Base-by-base conservation (phyloP, 2,888 invertebrate genomes). In the Chrysina gloriosa region DNA sequence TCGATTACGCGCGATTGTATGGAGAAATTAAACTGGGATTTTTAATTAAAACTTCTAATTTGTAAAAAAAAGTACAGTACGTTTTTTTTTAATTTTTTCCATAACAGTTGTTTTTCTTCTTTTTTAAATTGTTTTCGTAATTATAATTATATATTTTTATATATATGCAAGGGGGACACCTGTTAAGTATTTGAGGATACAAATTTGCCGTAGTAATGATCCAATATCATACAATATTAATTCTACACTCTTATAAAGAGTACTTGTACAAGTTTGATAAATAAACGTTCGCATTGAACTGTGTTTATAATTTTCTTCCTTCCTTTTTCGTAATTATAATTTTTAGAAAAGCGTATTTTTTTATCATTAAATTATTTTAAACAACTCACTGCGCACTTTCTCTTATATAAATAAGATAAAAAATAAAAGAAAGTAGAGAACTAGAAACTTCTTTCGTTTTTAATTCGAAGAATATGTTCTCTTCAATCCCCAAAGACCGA, bases 221-320 rank as follows among this genome's bases (percentile, higher is more conserved):
- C 69, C 69, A 69, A 58, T 69, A 69, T 69, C 66, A 69, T 69
- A 66, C 63, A 69, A 19, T 54, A 48, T 52, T 65, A 61, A 54
- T 65, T 71, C 74, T 75, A 75, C 72, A 74, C 75, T 75, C 75
- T 75, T 75, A 75, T 75, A 74, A 75, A 75, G 75, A 75, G 75
- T 74, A 75, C 75, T 67, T 56, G 50, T 61, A 50, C 39, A 50
- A n/a, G 52, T 52, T 69, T 65, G 36, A 69, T 65, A 69, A 69
- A 69, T 69, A 65, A 61, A 68, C 64, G 63, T 68, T 68, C 54
- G 31, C 31, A 48, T 16, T 64, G 64, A 68, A 68, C 68, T 64
- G 52, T 63, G 21, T 66, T 42, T 45, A 14, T 39, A 39, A 31
- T 52, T 19, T 45, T 19, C 19, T 11, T 39, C 14, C n/a, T 45